Evolutionary conservation across 2,113 vertebrate species (phyloP), one percentile per base, ranked within the genome.

Genomic region (Brachirus orientalis): DNA sequence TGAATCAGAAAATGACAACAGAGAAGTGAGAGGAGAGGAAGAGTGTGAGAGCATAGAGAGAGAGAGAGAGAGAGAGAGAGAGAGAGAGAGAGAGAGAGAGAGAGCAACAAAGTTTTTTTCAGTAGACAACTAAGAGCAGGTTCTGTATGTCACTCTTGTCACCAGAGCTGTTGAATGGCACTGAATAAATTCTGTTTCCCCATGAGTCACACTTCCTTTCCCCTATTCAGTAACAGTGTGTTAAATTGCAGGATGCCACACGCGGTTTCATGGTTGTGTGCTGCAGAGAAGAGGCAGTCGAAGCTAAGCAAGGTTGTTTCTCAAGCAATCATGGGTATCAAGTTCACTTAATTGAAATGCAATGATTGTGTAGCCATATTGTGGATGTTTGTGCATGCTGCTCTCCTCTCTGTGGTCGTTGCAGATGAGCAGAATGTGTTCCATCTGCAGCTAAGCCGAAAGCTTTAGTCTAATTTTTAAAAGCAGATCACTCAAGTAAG

Each of bases 161-260:
- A 3, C 48, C 8, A 55, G 68, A 72, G 79, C 58, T 64, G 46
- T 36, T 88, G 86, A 90, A 83, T 79, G 61, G 78, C 46, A 17
- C 74, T 70, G 83, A 86, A 87, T 85, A 75, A 77, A 83, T 86
- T 83, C 76, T 68, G 70, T 85, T 86, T 80, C 82, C 85, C 78
- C 80, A 83, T 28, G 76, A 83, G 82, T 75, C 67, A 65, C 82
- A 83, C 80, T 80, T 85, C 80, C 72, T 67, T 58, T 43, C 62
- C 65, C 48, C 84, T 60, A 86, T 89, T 88, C 83, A 88, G 77
- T 69, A 43, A 79, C 63, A 13, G 74, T 78, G 84, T 81, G 81
- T 72, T 82, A 77, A 88, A 83, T 87, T 69, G 88, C 81, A 77
- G 86, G 79, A 85, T 86, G 89, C 85, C 88, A 88, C 88, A 84